Evolutionary conservation across 1,140 invertebrate species (phyloP).

Genomic region (Pseudomyrmex gracilis): DNA sequence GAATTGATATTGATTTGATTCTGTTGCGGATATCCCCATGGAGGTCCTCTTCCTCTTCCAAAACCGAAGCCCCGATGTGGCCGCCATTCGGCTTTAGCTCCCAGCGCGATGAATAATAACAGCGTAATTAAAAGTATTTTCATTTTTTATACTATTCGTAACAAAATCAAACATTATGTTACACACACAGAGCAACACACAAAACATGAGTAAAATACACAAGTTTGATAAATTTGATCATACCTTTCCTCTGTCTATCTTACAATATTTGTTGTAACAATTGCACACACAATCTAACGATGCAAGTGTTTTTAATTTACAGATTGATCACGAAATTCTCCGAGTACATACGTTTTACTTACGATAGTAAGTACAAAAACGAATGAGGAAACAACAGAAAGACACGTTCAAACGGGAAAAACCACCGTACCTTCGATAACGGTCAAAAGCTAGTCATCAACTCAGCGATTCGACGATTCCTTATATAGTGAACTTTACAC

Average conservation of each 20-base stretch:
- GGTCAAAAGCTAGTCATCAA: neutral
- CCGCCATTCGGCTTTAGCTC: neutral
- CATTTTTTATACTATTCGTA: conserved; percentile 22
- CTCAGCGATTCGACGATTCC: neutral
- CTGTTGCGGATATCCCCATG: neutral
- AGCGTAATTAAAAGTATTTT: neutral
- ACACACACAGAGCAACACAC: too few species aligned
- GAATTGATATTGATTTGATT: conserved; percentile 9
- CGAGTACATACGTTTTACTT: neutral
- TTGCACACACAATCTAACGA: neutral
- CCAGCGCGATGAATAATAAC: neutral
- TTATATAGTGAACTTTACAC: conserved; percentile 43
- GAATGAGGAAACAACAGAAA: neutral
- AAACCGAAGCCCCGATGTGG: neutral
- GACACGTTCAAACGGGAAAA: conserved; percentile 3
- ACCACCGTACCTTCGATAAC: conserved; percentile 3
- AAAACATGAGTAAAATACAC: too few species aligned
- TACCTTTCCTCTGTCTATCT: too few species aligned
- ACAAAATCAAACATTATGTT: neutral
- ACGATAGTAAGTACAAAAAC: neutral
- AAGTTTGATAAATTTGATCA: neutral
- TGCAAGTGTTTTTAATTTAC: neutral
- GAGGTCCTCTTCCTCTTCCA: neutral
- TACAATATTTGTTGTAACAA: neutral
- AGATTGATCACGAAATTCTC: neutral